Base-by-base conservation (phyloP, 2,888 invertebrate genomes). In the Thelaira solivaga region DNA sequence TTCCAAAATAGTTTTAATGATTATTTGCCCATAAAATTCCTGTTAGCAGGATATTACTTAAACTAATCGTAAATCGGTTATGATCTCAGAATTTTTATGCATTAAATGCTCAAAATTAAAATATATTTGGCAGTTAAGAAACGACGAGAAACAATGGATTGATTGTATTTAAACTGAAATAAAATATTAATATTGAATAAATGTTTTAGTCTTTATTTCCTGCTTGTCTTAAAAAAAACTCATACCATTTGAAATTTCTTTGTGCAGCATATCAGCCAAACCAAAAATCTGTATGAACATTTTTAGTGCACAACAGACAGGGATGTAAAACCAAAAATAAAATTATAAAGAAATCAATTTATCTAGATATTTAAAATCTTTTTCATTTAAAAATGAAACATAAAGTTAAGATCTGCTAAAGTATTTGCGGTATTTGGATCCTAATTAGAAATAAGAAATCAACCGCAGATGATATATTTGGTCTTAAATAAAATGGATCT, bases 171-270 rank as follows among this genome's bases (percentile, higher is more conserved):
- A 13, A 65, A 53, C 4, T 1, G 20, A 41, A 53, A 36, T 20
- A n/a, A 24, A 36, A 67, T 61, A 67, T 73, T 39, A 59, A 39
- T 61, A 69, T 78, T 74, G n/a, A 65, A 78, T 74, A 78, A 78
- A 78, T 59, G 4, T 22, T 65, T 78, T 55, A 78, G 36, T 59
- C 29, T 47, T n/a, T n/a, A n/a, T n/a, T n/a, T n/a, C n/a, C n/a
- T n/a, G n/a, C 36, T 45, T 26, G 5, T 47, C 53, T 49, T 62
- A 49, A 43, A 24, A n/a, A 64, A 53, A 68, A 45, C 36, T 7
- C 36, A 22, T 53, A 43, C 36, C 43, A 43, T 74, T 59, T 22
- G 2, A 57, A 47, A 39, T 24, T 7, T 3, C 1, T 36, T 55
- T 65, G 6, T 26, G n/a, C 31, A n/a, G 11, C 13, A 31, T 8